Conservation (phyloP, 2,797 vertebrate genomes). For the Oophaga sylvatica region DNA sequence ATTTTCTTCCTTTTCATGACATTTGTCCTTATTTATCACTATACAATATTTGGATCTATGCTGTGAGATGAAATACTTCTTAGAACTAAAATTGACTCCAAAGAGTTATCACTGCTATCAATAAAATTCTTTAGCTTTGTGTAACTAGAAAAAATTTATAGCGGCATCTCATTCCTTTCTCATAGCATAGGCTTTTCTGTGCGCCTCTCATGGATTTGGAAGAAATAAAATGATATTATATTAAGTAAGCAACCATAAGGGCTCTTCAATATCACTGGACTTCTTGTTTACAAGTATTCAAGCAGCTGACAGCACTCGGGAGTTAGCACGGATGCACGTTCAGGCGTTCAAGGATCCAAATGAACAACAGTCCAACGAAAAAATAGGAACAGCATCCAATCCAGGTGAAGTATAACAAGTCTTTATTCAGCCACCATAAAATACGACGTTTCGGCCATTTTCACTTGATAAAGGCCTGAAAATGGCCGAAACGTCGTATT, state of each 20-base stretch:
- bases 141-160: background rate
- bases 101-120: background rate
- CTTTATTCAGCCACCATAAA: too few relatives aligned
- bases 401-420: too few relatives aligned
- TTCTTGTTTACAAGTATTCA: too few relatives aligned
- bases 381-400: too few relatives aligned
- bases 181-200: background rate
- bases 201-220: background rate
- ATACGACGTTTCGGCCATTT: too few relatives aligned
- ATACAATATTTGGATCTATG: background rate
- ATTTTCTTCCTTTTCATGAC: slow-evolving; percentile 11
- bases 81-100: background rate
- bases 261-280: background rate
- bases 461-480: too few relatives aligned
- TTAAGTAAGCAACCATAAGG: background rate
- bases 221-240: background rate
- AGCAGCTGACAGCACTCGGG: too few relatives aligned
- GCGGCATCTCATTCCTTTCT: background rate
- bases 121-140: background rate
- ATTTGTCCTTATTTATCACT: background rate
- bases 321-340: too few relatives aligned
- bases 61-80: background rate
- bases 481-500: too few relatives aligned
- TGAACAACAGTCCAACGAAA: too few relatives aligned
- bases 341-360: too few relatives aligned